Percentiles rank a stretch among this genome's conserved stretches.
Evolutionary conservation across 2,888 invertebrate species (phyloP).

Genomic region (Drosophila greeni): DNA sequence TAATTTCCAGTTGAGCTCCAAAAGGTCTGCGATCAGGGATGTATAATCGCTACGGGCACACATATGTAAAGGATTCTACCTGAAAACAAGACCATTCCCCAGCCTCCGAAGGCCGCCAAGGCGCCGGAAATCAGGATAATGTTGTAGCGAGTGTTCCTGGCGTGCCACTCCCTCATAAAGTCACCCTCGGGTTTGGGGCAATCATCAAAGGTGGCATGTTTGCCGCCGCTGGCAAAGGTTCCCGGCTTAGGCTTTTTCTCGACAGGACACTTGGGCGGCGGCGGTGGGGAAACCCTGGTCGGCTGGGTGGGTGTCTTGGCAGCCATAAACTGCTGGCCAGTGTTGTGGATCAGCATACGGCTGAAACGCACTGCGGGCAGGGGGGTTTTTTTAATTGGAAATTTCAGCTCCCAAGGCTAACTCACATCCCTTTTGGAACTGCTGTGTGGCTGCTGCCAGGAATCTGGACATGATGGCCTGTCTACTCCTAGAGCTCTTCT

Average conservation of each 20-base stretch:
- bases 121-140: slow-evolving; percentile 46
- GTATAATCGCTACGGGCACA: background rate
- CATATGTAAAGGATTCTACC: slow-evolving; percentile 8
- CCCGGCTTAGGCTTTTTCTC: slow-evolving; percentile 38
- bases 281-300: slow-evolving; percentile 1
- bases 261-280: slow-evolving; percentile 32
- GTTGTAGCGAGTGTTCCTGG: slow-evolving; percentile 58
- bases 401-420: background rate
- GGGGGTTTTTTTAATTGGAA: background rate
- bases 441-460: slow-evolving; percentile 13
- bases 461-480: slow-evolving; percentile 21
- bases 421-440: slow-evolving; percentile 25
- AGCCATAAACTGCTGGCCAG: slow-evolving; percentile 12
- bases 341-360: slow-evolving; percentile 17
- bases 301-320: slow-evolving; percentile 21
- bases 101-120: slow-evolving; percentile 37
- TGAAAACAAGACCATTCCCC: slow-evolving; percentile 8
- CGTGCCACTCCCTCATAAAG: slow-evolving; percentile 41
- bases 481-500: background rate
- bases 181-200: slow-evolving; percentile 57
- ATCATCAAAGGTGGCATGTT: slow-evolving; percentile 55
- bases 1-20: slow-evolving; percentile 19
- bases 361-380: slow-evolving; percentile 18
- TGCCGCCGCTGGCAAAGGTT: slow-evolving; percentile 54
- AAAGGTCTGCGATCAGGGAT: background rate